Evolutionary conservation across 2,797 vertebrate species (phyloP).

Genomic region (Diplodus sargus): DNA sequence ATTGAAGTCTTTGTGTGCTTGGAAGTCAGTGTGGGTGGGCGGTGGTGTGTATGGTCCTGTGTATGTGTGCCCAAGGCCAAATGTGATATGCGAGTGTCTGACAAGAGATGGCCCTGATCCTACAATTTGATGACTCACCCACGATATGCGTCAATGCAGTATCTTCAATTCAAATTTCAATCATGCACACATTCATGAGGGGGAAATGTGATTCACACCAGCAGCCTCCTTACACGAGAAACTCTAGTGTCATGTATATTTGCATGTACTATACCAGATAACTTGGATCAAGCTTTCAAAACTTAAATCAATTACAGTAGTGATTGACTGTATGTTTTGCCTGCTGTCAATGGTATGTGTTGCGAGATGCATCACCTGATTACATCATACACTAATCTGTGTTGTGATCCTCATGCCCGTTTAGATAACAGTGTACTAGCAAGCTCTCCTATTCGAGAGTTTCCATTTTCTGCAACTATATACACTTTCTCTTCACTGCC

Average conservation of each 20-base stretch:
- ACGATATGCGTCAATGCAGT: conserved; percentile 56
- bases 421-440: background rate
- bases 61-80: conserved; percentile 13
- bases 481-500: too few species aligned
- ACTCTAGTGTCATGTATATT: background rate
- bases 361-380: background rate
- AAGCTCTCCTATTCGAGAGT: too few species aligned
- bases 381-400: background rate
- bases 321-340: background rate
- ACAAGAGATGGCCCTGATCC: conserved; percentile 42
- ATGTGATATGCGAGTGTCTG: conserved; percentile 9
- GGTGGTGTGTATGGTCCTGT: background rate
- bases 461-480: too few species aligned
- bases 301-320: background rate
- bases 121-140: conserved; percentile 66
- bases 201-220: background rate
- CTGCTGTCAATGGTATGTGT: background rate
- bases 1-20: conserved; percentile 3
- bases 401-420: background rate
- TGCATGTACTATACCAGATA: background rate
- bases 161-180: conserved; percentile 6
- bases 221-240: background rate
- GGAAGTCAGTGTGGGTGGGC: conserved; percentile 10
- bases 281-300: background rate
- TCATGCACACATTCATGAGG: background rate